phyloP scores from a whole-genome alignment of 2,113 vertebrate genomes.

The Psammodynastes pulverulentus region DNA sequence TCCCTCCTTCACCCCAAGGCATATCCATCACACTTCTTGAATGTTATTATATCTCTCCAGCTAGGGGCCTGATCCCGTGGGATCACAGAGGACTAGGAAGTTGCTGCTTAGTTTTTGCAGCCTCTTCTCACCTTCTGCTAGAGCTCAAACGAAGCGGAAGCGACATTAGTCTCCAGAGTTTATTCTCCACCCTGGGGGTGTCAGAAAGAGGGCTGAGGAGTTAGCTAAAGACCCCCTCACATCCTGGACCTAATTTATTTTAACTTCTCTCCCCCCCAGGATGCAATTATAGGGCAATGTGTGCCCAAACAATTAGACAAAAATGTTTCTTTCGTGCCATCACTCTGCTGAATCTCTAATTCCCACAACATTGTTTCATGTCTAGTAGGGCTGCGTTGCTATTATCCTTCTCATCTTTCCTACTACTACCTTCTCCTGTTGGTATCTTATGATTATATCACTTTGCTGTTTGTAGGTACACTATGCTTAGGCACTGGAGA shows the following conservation, averaged over 20 bases:
- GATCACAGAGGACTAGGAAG: not conserved
- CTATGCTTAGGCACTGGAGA: not conserved
- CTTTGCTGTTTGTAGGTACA: not conserved
- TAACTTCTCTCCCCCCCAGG: not conserved
- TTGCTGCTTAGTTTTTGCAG: not conserved
- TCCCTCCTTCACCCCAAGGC: not conserved
- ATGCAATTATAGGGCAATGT: not conserved
- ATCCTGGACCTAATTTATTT: not conserved
- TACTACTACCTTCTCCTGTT: not conserved
- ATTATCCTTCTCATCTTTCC: not conserved
- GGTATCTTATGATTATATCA: not conserved
- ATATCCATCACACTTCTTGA: not conserved
- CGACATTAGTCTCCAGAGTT: slow-evolving; percentile 18
- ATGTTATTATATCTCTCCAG: not conserved
- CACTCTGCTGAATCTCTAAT: not conserved
- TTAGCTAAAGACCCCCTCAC: not conserved
- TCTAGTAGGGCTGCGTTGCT: not conserved
- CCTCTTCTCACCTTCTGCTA: not conserved
- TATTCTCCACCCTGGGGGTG: not conserved
- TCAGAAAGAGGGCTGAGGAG: not conserved
- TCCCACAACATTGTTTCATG: not conserved
- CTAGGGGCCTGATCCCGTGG: not conserved
- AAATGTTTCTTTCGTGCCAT: not conserved
- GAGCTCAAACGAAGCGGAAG: slow-evolving; percentile 38
- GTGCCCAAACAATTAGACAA: not conserved